Conservation (phyloP, 2,888 invertebrate genomes). For the Campoplex nolae region DNA sequence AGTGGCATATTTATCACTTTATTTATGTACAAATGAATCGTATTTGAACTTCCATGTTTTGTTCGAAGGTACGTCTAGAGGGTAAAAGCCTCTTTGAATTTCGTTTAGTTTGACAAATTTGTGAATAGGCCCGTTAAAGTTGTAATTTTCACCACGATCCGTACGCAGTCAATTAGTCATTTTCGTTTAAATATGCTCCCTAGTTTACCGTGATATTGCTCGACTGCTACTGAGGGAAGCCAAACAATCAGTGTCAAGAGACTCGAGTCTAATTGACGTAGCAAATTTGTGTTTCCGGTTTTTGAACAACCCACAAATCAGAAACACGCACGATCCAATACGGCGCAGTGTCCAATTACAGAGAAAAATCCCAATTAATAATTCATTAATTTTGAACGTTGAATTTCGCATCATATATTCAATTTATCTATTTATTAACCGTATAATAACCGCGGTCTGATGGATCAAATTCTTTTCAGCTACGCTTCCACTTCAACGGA, state of each 20-base stretch:
- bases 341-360: background rate
- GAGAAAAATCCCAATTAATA: background rate
- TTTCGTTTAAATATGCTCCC: constrained; percentile 26
- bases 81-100: constrained; percentile 4
- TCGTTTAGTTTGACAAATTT: constrained; percentile 21
- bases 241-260: constrained; percentile 37
- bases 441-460: background rate
- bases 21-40: background rate
- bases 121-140: constrained; percentile 16
- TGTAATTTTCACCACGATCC: constrained; percentile 7
- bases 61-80: background rate
- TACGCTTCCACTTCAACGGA: too few relatives aligned
- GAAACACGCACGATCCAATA: background rate
- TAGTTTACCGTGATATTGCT: background rate
- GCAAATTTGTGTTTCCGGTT: constrained; percentile 35
- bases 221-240: constrained; percentile 16
- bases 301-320: constrained; percentile 1
- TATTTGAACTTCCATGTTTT: background rate
- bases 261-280: constrained; percentile 25
- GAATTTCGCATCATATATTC: background rate
- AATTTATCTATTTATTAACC: constrained; percentile 1
- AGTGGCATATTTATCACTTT: background rate
- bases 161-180: constrained; percentile 33
- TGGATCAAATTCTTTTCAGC: background rate
- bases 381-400: background rate